Base-by-base conservation (phyloP, 2,888 invertebrate genomes). In the Tenthredo amoena region DNA sequence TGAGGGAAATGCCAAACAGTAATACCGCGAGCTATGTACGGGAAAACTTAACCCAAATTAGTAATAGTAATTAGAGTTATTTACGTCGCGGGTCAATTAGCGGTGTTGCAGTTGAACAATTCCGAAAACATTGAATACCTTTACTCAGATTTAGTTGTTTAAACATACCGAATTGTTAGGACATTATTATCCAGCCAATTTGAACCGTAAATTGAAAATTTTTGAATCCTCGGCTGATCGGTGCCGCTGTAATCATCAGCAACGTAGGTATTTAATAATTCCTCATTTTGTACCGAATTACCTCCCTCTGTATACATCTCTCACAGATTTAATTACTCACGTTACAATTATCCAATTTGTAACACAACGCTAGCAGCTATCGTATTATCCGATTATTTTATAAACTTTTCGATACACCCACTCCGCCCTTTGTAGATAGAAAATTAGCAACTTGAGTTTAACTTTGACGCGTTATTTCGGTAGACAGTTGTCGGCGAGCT, bases 21-120 rank as follows among this genome's bases (percentile, higher is more conserved):
- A 74, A 74, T 74, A 74, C 40, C 31, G 43, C 43, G 4, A n/a
- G 18, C 21, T 40, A 43, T 21, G 15, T 43, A 74, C 21, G 43
- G 18, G 40, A 74, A 74, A 74, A 74, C 74, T 74, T 74, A 74
- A 74, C 74, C 74, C 74, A 74, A 74, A 74, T 74, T 74, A 43
- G 15, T 74, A 40, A 43, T 74, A 74, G 74, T 74, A 43, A 74
- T 74, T 74, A 74, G 74, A 74, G 74, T 43, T 74, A 74, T 40
- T 40, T 74, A 74, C 43, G 74, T 43, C 43, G 7, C 21, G 74
- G 43, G 74, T 74, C 74, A 74, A 74, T 74, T 74, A 74, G 40
- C 43, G 74, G 74, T 40, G 74, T 74, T 74, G 74, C 43, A 74
- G 74, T 43, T 74, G 43, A 74, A 74, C 74, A 74, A 74, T 74